phyloP scores from a whole-genome alignment of 2,888 invertebrate genomes.

The Synergus japonicus region DNA sequence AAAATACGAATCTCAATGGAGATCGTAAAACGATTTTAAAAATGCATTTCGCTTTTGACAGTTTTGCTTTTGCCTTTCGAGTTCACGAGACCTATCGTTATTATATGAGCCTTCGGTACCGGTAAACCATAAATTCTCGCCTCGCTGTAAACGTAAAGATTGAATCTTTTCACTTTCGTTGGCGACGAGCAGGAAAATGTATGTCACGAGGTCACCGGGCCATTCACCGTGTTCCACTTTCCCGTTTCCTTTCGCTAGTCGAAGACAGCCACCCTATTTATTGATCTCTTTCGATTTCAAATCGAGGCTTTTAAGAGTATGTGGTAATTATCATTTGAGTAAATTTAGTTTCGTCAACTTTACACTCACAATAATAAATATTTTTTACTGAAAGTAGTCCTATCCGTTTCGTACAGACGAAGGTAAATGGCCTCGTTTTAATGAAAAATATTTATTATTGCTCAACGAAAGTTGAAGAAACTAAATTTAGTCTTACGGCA shows the following conservation, averaged over 20 bases:
- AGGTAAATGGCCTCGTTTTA: too few species aligned
- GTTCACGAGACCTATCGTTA: constrained; percentile 46
- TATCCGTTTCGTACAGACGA: too few species aligned
- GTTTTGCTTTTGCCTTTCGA: constrained; percentile 44
- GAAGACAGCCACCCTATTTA: constrained; percentile 49
- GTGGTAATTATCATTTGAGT: background rate
- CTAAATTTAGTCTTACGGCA: background rate
- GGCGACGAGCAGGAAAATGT: constrained; percentile 70
- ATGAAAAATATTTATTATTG: too few species aligned
- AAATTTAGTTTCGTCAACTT: background rate
- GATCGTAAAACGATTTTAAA: constrained; percentile 27
- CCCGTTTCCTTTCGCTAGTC: constrained; percentile 68
- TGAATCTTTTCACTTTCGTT: constrained; percentile 76
- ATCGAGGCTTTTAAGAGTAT: constrained; percentile 14
- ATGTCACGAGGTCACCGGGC: constrained; percentile 75
- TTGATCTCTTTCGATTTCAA: constrained; percentile 21
- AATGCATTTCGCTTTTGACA: constrained; percentile 21
- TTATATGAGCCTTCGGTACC: constrained; percentile 46
- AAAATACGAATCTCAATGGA: constrained; percentile 5
- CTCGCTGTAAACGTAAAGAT: constrained; percentile 49
- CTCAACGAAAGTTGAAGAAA: background rate
- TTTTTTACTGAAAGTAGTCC: too few species aligned
- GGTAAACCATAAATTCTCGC: constrained; percentile 59
- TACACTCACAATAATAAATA: background rate
- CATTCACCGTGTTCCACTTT: constrained; percentile 76